Percentiles rank a stretch among this genome's conserved stretches.
phyloP scores from a whole-genome alignment of 2,797 vertebrate species.

The Apodemus agrarius region DNA sequence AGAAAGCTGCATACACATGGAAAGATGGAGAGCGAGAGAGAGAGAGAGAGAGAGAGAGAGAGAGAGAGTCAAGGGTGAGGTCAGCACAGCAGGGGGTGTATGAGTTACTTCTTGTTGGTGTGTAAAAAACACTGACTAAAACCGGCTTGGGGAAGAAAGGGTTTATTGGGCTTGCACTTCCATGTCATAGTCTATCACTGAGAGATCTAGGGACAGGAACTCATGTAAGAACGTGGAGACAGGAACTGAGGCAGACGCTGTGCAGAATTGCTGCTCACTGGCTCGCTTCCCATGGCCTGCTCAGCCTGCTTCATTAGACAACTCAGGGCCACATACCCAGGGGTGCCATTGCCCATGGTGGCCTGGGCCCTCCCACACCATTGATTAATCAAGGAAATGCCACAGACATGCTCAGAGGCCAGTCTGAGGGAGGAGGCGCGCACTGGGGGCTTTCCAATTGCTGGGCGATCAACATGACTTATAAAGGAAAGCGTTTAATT shows the following conservation, averaged over 20 bases:
- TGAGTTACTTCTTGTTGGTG: neutral
- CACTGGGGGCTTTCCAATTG: no score
- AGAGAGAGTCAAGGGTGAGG: neutral
- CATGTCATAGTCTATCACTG: neutral
- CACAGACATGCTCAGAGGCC: neutral
- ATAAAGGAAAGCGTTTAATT: neutral
- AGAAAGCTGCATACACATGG: neutral
- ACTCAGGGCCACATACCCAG: no score
- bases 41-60: no score
- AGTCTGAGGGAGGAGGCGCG: neutral
- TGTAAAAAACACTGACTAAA: neutral
- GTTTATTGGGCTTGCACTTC: no score
- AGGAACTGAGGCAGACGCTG: neutral
- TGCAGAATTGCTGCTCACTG: neutral
- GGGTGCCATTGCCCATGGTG: no score
- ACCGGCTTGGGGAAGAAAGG: neutral
- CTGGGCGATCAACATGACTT: neutral
- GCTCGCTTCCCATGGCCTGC: neutral
- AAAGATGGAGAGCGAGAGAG: neutral
- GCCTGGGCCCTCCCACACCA: neutral
- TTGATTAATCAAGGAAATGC: neutral
- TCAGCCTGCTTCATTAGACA: neutral
- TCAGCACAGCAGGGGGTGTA: neutral
- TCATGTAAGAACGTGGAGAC: neutral
- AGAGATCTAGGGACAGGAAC: neutral